phyloP scores from a whole-genome alignment of 2,888 invertebrate genomes.

The Geophilus truncorum region DNA sequence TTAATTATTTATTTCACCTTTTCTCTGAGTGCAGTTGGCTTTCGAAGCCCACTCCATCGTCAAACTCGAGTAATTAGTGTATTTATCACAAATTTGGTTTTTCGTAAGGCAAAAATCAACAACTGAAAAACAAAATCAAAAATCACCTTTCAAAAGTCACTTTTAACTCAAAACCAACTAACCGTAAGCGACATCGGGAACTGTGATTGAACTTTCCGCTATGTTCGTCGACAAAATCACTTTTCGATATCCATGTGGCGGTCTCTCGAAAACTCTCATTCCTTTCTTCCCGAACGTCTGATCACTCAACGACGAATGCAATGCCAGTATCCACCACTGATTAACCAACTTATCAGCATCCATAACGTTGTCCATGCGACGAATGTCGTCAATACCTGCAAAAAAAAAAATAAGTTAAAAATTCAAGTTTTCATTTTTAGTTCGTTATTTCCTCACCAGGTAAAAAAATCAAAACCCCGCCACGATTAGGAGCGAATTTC shows the following conservation, averaged over 20 bases:
- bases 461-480: slow-evolving; percentile 79
- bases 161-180: background rate
- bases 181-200: slow-evolving; percentile 73
- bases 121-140: no score
- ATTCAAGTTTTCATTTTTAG: no score
- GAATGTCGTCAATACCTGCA: slow-evolving; percentile 72
- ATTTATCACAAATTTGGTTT: slow-evolving; percentile 65
- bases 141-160: no score
- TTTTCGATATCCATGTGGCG: slow-evolving; percentile 65
- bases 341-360: slow-evolving; percentile 29
- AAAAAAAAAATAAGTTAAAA: no score
- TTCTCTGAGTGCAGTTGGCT: slow-evolving; percentile 79
- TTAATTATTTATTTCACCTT: slow-evolving; percentile 43
- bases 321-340: slow-evolving; percentile 45
- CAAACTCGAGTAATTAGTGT: slow-evolving; percentile 72
- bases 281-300: slow-evolving; percentile 66
- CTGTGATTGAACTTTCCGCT: slow-evolving; percentile 87
- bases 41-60: slow-evolving; percentile 82
- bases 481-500: slow-evolving; percentile 44
- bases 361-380: slow-evolving; percentile 41
- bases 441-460: no score
- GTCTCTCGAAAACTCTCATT: slow-evolving; percentile 56
- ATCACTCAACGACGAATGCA: slow-evolving; percentile 60
- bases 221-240: slow-evolving; percentile 81
- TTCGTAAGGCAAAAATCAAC: slow-evolving; percentile 93